A percentile compares a stretch with the other conserved stretches of the same genome.
Conservation (phyloP, 2,797 vertebrate species). For the Rhinogobio ventralis region DNA sequence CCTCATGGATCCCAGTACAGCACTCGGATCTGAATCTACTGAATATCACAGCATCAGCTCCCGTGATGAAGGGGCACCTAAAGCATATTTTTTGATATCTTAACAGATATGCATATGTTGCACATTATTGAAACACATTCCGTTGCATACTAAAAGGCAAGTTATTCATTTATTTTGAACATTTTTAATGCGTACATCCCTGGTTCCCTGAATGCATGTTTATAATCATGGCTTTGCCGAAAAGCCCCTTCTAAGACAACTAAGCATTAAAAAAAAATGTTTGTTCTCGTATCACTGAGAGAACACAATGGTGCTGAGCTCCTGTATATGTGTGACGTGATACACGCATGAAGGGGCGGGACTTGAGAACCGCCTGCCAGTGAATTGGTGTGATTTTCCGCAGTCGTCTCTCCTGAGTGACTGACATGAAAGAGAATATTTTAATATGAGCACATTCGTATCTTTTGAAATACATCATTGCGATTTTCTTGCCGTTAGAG, state of each 20-base stretch:
- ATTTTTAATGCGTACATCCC: neutral
- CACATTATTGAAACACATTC: neutral
- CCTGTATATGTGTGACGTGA: neutral
- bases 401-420: neutral
- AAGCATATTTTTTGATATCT: too few species aligned
- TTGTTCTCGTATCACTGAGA: neutral
- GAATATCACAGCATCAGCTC: neutral
- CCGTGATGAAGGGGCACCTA: neutral
- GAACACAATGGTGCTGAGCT: conserved; percentile 8
- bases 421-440: conserved; percentile 14
- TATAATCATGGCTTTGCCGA: neutral
- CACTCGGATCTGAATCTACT: neutral
- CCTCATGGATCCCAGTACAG: neutral
- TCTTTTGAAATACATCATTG: neutral
- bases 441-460: conserved; percentile 1
- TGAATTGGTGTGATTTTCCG: neutral
- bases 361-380: neutral
- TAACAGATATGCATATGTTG: neutral
- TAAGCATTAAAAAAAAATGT: neutral
- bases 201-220: neutral
- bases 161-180: too few species aligned
- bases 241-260: neutral
- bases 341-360: neutral
- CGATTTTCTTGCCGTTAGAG: neutral
- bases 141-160: neutral